phyloP scores from a whole-genome alignment of 2,888 invertebrate genomes.

The Ganaspis brasiliensis region DNA sequence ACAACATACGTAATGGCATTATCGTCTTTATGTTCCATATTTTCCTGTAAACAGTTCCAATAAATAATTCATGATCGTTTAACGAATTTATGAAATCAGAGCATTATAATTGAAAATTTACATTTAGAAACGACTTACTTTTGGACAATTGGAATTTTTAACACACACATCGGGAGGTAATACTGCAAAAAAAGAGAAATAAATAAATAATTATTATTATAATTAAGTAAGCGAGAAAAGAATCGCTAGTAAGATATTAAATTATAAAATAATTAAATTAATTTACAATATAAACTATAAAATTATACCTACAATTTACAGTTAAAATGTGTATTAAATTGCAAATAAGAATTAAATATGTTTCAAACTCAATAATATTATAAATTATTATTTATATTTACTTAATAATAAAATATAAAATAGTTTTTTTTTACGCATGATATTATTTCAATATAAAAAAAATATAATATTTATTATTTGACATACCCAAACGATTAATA shows the following conservation, averaged over 20 bases:
- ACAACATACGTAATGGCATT: conserved; percentile 60
- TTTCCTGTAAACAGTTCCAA: conserved; percentile 55
- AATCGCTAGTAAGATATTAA: not conserved
- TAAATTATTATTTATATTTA: no score
- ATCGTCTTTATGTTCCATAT: conserved; percentile 59
- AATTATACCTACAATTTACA: no score
- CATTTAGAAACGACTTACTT: conserved; percentile 40
- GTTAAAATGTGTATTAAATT: no score
- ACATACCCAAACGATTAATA: not conserved
- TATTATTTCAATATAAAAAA: no score
- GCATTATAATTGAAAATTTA: not conserved
- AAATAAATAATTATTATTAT: not conserved
- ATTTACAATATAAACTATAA: no score
- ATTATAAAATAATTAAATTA: no score
- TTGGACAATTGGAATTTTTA: conserved; percentile 49
- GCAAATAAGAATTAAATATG: no score
- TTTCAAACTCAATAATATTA: no score
- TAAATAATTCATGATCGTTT: conserved; percentile 14
- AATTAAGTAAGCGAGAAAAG: not conserved
- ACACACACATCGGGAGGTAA: conserved; percentile 50
- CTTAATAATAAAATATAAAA: no score
- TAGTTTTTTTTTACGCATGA: no score
- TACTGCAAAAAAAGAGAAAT: conserved; percentile 44
- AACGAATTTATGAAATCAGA: not conserved
- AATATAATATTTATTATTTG: no score